Evolutionary conservation across 2,797 vertebrate species (phyloP), one percentile per base, ranked within the genome.

Genomic region (Natrix natrix): DNA sequence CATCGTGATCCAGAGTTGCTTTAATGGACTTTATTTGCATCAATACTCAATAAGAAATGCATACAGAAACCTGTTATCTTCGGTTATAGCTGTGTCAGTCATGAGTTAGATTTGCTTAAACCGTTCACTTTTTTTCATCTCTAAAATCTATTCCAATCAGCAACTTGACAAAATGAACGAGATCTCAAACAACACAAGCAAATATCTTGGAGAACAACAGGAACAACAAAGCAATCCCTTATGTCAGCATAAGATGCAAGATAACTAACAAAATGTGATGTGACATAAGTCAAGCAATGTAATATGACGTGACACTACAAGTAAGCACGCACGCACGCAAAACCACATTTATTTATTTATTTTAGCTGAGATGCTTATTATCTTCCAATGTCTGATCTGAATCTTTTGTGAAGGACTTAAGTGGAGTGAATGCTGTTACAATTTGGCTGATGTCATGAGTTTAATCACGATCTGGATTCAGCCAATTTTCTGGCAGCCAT

Each of bases 331-430:
- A 93, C 0, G 0, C 52, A 11, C 0, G 0, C 60, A 11, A 43
- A 83, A 55, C 83, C 37, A 52, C 63, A 16, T 78, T 22, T 88
- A 28, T 28, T 43, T 56, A 3, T 60, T 97, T 97, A 96, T 97
- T 97, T 96, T 95, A 97, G 96, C 95, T 95, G 94, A 93, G 96
- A 96, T 92, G 95, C 94, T 97, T 95, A 95, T 97, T 97, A 97
- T 92, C 13, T 2, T 96, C 94, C 93, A 78, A 1, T 92, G 91
- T 61, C 95, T 96, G 95, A 95, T 96, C 93, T 87, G 94, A 94
- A 96, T 96, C 95, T 93, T 96, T 95, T 95, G 96, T 96, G 96
- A 96, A 92, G 91, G 96, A 94, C 90, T 93, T 95, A 96, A 96
- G 93, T 95, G 93, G 94, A 96, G 94, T 93, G 92, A 94, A 43